Evolutionary conservation across 2,113 vertebrate genomes (phyloP), one percentile per base, ranked within the genome.

Genomic region (Oenanthe melanoleuca): DNA sequence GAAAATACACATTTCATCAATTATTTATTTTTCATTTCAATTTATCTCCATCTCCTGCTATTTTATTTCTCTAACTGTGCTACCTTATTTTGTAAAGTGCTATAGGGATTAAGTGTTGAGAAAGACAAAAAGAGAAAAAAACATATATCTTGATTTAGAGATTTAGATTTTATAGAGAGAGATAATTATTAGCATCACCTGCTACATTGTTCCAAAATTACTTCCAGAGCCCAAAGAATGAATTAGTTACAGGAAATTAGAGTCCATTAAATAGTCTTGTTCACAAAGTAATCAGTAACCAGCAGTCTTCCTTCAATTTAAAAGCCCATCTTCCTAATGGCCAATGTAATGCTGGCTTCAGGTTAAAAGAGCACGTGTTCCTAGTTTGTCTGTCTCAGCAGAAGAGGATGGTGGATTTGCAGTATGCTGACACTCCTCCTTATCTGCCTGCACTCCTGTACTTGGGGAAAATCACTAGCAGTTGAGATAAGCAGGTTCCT

Each of bases 181-280:
- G n/a, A 21, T 89, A 82, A 60, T 92, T 87, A 69, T 77, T 65
- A 66, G 21, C 11, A 59, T 88, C 55, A 78, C 56, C 37, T 73
- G 19, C 81, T 71, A 16, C 44, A 47, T 45, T 89, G 73, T 75
- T 89, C 31, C 45, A 79, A 85, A 79, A 83, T 84, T 47, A 84
- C 55, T 84, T 96, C 66, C 45, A 53, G 40, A 75, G 81, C 61
- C 21, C 70, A 64, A 84, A 61, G 31, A 86, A 74, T 44, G 14
- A 92, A 87, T 91, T 85, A 92, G 86, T 67, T 91, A 60, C n/a
- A 84, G 72, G 80, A 92, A 89, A 93, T 84, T 81, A 79, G 56
- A 79, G 25, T 67, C 88, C 53, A 89, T 91, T 75, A 92, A 75
- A 61, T 38, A 72, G 26, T 69, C 40, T 72, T 67, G 25, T 91